phyloP scores from a whole-genome alignment of 1,140 invertebrate genomes.

The Monomorium pharaonis region DNA sequence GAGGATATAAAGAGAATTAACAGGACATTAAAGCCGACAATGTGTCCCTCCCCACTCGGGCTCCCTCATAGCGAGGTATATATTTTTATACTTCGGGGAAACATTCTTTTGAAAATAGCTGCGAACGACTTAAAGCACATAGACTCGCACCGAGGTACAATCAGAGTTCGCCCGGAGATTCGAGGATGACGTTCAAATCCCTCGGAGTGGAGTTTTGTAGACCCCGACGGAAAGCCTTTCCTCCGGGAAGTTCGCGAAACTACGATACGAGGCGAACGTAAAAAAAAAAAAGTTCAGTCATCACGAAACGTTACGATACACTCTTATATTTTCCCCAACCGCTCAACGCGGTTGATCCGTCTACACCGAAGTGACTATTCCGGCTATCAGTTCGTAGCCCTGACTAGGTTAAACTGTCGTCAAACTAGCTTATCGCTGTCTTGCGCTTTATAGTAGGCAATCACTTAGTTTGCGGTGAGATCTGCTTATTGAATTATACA shows the following conservation, averaged over 20 bases:
- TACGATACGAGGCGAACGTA: constrained; percentile 28
- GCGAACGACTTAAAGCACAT: constrained; percentile 29
- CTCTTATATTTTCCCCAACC: neutral
- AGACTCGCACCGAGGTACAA: constrained; percentile 34
- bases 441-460: constrained; percentile 7
- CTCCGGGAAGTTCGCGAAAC: constrained; percentile 22
- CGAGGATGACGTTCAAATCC: constrained; percentile 49
- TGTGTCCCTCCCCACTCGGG: neutral
- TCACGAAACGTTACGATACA: constrained; percentile 13
- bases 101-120: constrained; percentile 3
- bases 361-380: neutral
- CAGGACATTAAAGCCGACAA: neutral
- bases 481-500: constrained; percentile 30
- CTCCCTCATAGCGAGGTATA: neutral
- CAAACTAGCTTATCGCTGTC: constrained; percentile 23
- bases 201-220: constrained; percentile 15
- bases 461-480: neutral
- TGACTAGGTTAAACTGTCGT: constrained; percentile 34
- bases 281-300: constrained; percentile 40
- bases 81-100: constrained; percentile 27
- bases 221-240: constrained; percentile 2
- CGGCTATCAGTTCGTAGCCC: neutral
- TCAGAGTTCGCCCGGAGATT: constrained; percentile 27
- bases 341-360: neutral
- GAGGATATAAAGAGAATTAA: constrained; percentile 47